Base-by-base conservation (phyloP, 2,113 vertebrate genomes). In the Nothocercus nigrocapillus region DNA sequence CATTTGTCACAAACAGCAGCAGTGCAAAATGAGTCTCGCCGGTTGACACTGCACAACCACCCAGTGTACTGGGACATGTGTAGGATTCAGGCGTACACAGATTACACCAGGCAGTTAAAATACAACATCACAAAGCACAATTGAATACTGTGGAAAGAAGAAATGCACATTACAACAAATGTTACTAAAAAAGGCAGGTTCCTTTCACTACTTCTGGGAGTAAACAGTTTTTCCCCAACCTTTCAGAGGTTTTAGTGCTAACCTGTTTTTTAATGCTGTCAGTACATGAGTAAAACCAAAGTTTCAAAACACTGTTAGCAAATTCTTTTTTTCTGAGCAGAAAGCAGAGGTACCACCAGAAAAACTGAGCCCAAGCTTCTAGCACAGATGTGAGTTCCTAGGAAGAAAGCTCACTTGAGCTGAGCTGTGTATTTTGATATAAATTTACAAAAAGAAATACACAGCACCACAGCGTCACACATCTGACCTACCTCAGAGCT, bases 391-490 rank as follows among this genome's bases (percentile, higher is more conserved):
- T 49, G 58, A 82, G 20, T 19, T 72, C 38, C 61, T 58, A 16
- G 13, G 19, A 91, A 53, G 67, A 67, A 86, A 89, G 61, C 56
- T 59, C 62, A 13, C 21, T 12, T 38, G 63, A 47, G 27, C 75
- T 84, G 47, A 87, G 42, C 62, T 79, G 24, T 3, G 0, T 32
- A 44, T 30, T 67, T 76, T 84, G 45, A 51, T 42, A 36, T 72
- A 61, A n/a, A 13, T 67, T 66, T 30, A 47, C 0, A 3, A 49
- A 74, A 53, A 58, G 59, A 58, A 95, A 36, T 2, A 8, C 1
- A 14, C 49, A 53, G 73, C 20, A n/a, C 64, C 68, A 66, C 0
- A 0, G 54, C 78, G n/a, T 72, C 0, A 0, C 22, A 75, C 13
- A 16, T 17, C 77, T 70, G 69, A 70, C 64, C 64, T 51, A 67